phyloP scores from a whole-genome alignment of 30 jellyfish, hydroid and myxozoan species.

The Chironex yamaguchii region DNA sequence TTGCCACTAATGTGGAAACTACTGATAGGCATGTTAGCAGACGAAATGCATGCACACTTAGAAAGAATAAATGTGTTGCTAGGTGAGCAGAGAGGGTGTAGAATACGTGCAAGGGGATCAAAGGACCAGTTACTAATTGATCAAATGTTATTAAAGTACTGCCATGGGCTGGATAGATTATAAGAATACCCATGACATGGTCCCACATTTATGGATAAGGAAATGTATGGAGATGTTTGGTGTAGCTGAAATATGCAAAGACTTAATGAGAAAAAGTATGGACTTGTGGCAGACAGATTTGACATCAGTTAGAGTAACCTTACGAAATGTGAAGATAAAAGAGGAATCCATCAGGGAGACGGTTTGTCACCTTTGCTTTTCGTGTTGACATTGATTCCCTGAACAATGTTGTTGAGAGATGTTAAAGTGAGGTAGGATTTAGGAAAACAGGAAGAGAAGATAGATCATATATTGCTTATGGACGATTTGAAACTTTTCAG shows the following conservation, averaged over 20 bases:
- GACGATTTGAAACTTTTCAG: conserved; percentile 28
- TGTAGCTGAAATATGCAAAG: too few relatives aligned
- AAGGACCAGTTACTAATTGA: too few relatives aligned
- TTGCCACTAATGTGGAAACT: conserved; percentile 5
- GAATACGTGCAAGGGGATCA: too few relatives aligned
- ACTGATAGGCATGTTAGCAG: neutral
- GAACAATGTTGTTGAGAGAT: conserved; percentile 1
- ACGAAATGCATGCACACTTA: conserved; percentile 15
- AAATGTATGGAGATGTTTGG: too few relatives aligned
- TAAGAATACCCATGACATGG: too few relatives aligned
- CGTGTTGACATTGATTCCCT: neutral
- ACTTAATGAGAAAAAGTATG: conserved; percentile 4
- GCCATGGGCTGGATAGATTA: too few relatives aligned
- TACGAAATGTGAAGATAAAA: neutral
- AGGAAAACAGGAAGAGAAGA: neutral
- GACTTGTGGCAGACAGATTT: neutral
- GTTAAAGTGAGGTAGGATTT: neutral
- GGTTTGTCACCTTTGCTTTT: conserved; percentile 13
- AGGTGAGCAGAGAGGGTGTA: too few relatives aligned
- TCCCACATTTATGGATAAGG: too few relatives aligned
- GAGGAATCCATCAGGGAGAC: conserved; percentile 17
- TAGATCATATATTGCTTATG: neutral
- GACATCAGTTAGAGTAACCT: neutral
- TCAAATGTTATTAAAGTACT: too few relatives aligned
- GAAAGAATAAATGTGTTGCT: too few relatives aligned